These are phyloP conservation scores for Melanocharis versteri DNA, from an alignment of 2,113 vertebrate genomes.

Conservation along the genomic window DNA sequence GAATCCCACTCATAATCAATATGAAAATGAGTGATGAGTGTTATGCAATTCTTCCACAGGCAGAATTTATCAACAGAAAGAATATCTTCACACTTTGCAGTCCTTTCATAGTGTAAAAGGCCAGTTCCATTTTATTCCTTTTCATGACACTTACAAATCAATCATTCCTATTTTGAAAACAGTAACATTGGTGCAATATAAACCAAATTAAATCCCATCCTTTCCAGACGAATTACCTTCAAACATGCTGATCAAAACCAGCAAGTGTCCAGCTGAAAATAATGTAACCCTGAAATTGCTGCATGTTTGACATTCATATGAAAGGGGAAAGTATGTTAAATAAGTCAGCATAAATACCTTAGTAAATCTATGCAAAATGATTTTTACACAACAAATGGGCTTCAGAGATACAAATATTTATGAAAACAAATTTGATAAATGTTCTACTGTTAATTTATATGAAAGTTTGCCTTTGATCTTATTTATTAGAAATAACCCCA, in stretches of 20 bases:
- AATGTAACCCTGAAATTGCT: not conserved
- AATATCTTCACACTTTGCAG: constrained; percentile 38
- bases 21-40: constrained; percentile 65
- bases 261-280: not conserved
- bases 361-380: not conserved
- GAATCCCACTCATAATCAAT: constrained; percentile 58
- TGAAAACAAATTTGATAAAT: not conserved
- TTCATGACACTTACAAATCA: constrained; percentile 58
- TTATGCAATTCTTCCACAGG: constrained; percentile 53
- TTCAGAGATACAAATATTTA: not conserved
- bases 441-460: not conserved
- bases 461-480: not conserved
- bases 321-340: not conserved
- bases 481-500: not conserved
- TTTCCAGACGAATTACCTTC: not conserved
- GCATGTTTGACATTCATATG: not conserved
- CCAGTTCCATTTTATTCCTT: constrained; percentile 52
- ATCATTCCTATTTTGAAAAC: constrained; percentile 53
- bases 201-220: constrained; percentile 30
- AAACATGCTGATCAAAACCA: not conserved
- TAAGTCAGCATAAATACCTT: not conserved
- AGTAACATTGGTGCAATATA: not conserved
- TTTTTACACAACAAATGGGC: not conserved
- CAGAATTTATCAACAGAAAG: constrained; percentile 61
- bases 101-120: constrained; percentile 48